Percentiles rank a stretch among this genome's conserved stretches.
phyloP scores from a whole-genome alignment of 1,140 invertebrate species.

The Andricus grossulariae region DNA sequence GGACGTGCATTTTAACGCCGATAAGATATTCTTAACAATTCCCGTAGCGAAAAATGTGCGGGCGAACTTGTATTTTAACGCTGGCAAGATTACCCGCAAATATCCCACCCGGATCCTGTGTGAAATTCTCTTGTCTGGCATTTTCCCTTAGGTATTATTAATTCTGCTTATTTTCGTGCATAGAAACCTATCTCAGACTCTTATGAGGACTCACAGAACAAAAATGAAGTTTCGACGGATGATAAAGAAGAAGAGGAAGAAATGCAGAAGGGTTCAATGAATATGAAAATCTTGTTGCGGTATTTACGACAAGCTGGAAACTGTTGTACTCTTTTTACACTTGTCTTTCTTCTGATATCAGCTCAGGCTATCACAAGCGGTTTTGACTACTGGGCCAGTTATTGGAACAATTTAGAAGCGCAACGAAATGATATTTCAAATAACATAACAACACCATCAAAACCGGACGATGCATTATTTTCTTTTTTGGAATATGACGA shows the following conservation, averaged over 20 bases:
- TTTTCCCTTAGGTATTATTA: not conserved
- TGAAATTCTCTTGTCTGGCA: no score
- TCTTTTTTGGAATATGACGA: conserved; percentile 53
- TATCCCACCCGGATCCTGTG: no score
- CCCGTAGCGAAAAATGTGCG: no score
- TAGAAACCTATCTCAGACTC: not conserved
- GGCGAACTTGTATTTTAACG: no score
- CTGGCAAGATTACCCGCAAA: no score
- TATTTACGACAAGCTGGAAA: conserved; percentile 84
- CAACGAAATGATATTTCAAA: conserved; percentile 55
- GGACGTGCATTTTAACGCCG: no score
- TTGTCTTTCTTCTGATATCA: conserved; percentile 79
- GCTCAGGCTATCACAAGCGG: conserved; percentile 83
- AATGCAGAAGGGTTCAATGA: conserved; percentile 77
- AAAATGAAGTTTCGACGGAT: not conserved
- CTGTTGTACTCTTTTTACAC: conserved; percentile 76
- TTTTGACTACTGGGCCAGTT: conserved; percentile 88
- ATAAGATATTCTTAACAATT: no score
- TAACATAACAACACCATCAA: conserved; percentile 31
- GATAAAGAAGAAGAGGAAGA: conserved; percentile 55
- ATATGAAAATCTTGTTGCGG: conserved; percentile 77
- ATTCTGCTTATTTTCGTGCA: not conserved
- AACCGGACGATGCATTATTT: conserved; percentile 38
- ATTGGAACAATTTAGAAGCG: conserved; percentile 80
- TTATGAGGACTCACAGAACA: not conserved